Evolutionary conservation across 2,113 vertebrate species (phyloP).

Genomic region (Calyptommatus sinebrachiatus): DNA sequence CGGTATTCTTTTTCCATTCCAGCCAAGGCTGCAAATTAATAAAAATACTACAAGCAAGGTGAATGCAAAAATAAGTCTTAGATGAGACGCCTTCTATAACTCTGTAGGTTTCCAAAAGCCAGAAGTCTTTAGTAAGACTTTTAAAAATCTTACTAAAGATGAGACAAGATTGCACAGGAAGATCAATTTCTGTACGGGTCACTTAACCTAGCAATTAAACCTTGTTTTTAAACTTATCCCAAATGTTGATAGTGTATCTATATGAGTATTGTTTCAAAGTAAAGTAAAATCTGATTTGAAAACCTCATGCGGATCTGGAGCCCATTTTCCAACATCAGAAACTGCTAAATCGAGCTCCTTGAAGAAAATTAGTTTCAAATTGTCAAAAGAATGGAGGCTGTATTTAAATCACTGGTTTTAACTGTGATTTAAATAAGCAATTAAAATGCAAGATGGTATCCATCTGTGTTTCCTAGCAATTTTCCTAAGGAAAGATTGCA

Average conservation of each 20-base stretch:
- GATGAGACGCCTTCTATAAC: too few species aligned
- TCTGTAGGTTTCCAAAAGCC: not conserved
- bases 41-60: too few species aligned
- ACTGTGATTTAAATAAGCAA: constrained; percentile 33
- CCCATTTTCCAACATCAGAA: constrained; percentile 17
- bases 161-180: not conserved
- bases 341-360: constrained; percentile 29
- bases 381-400: constrained; percentile 31
- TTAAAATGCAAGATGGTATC: constrained; percentile 25
- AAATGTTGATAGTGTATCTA: not conserved
- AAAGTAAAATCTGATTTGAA: not conserved
- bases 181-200: not conserved
- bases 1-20: too few species aligned
- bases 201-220: not conserved
- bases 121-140: not conserved
- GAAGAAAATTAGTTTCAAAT: constrained; percentile 49
- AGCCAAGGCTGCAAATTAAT: too few species aligned
- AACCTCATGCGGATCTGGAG: constrained; percentile 1
- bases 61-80: too few species aligned
- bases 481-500: constrained; percentile 18
- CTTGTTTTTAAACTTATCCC: not conserved
- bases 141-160: not conserved
- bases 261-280: not conserved
- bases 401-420: constrained; percentile 15
- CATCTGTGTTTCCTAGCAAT: constrained; percentile 29